Base-by-base conservation (phyloP, 1,140 invertebrate genomes). In the Idris sp. region DNA sequence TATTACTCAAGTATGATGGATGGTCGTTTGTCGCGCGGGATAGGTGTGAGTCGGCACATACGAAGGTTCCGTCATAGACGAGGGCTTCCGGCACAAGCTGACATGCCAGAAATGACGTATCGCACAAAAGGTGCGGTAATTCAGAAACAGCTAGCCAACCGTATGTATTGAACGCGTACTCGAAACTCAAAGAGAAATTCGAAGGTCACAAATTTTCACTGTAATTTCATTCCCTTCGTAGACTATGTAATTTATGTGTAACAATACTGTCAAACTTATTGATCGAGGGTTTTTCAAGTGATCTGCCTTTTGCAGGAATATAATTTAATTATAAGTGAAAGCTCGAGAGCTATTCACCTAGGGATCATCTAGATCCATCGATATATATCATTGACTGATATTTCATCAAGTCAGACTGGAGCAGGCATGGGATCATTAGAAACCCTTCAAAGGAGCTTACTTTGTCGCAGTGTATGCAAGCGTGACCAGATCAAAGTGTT, bases 1-100 rank as follows among this genome's bases (percentile, higher is more conserved):
- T 79, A 81, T 84, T 83, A 83, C 80, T 84, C 82, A 79, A 80
- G 80, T 73, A 78, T 84, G 83, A 83, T 84, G 79, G 81, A 84
- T 84, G 72, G 77, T 38, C 62, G 75, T 79, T 68, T 75, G 64
- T 75, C 49, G 64, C 58, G 41, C 14, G 6, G n/a, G 25, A 53
- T 25, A 64, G 19, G 72, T 58, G 64, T 68, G 62, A 68, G 62
- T 28, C 14, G n/a, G 48, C 51, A 64, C 51, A 65, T 62, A 46
- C 53, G 58, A 35, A 69, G 59, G 28, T 44, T 11, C 44, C 31
- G 49, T 65, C 65, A 69, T 36, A 41, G 54, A 74, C 54, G 71
- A 74, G 58, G 51, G 30, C 43, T 74, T 67, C 62, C 43, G 30
- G 31, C 64, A 43, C 61, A 71, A 71, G 59, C 61, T 67, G 48